Conservation (phyloP, 2,113 vertebrate species). For the Oryzias woworae region DNA sequence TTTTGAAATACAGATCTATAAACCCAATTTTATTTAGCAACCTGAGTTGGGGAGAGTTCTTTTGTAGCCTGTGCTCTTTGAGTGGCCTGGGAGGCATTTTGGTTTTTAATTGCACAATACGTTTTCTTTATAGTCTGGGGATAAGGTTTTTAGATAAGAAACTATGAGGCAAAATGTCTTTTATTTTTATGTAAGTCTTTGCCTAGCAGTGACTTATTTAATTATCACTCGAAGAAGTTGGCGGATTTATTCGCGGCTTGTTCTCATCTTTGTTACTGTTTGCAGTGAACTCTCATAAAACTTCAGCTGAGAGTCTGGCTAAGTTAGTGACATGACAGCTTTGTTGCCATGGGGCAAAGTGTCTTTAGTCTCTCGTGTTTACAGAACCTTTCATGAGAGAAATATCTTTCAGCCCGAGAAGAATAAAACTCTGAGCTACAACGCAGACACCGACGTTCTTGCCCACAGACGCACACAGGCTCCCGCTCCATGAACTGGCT, state of each 20-base stretch:
- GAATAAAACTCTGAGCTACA: constrained; percentile 23
- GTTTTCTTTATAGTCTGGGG: constrained; percentile 3
- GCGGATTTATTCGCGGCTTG: not conserved
- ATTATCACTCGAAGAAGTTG: constrained; percentile 2
- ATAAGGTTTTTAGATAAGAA: constrained; percentile 1
- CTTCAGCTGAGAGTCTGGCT: not conserved
- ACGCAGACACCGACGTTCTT: constrained; percentile 25
- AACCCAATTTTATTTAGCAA: constrained; percentile 11
- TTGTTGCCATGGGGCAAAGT: constrained; percentile 26
- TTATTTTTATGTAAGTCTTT: not conserved
- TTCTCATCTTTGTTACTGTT: constrained; percentile 13
- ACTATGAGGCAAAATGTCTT: not conserved
- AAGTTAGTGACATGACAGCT: constrained; percentile 17
- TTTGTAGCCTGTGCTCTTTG: constrained; percentile 17
- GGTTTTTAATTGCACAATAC: constrained; percentile 17
- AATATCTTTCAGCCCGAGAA: constrained; percentile 29
- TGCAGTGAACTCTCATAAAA: constrained; percentile 1
- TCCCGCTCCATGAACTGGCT: constrained; percentile 15
- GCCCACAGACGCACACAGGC: constrained; percentile 9
- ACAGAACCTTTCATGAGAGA: constrained; percentile 31
- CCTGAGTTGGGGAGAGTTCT: constrained; percentile 1
- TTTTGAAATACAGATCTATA: constrained; percentile 6
- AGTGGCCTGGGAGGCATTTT: constrained; percentile 14
- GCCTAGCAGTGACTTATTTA: not conserved
- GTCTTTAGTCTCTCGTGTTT: constrained; percentile 41